Conservation (phyloP, 2,888 invertebrate species). For the Hypomecis punctinalis region DNA sequence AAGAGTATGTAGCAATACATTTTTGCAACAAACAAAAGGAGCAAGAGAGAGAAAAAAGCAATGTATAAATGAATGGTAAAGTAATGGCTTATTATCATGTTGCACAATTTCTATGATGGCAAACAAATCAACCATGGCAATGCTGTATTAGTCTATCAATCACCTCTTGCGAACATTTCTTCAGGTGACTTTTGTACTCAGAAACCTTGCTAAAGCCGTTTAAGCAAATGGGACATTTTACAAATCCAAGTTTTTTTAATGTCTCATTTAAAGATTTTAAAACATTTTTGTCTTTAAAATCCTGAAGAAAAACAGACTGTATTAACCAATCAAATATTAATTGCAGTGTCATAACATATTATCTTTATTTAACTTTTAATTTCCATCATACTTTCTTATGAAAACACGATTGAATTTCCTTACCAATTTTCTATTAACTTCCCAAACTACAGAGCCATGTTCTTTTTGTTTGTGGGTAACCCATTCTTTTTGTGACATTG, state of each 20-base stretch:
- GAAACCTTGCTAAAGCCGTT: slow-evolving; percentile 44
- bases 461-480: slow-evolving; percentile 51
- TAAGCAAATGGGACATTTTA: slow-evolving; percentile 58
- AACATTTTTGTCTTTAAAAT: slow-evolving; percentile 51
- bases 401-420: slow-evolving; percentile 35
- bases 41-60: neutral
- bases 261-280: slow-evolving; percentile 47
- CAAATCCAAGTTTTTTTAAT: slow-evolving; percentile 42
- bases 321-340: neutral
- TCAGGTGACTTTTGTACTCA: slow-evolving; percentile 52
- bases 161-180: slow-evolving; percentile 45
- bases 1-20: neutral
- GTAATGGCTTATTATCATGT: no score
- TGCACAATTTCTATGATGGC: no score
- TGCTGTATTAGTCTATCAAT: no score
- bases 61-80: no score
- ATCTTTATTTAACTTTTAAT: slow-evolving; percentile 25
- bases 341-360: slow-evolving; percentile 14
- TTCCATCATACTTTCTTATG: neutral
- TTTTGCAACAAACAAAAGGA: neutral
- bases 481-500: slow-evolving; percentile 54
- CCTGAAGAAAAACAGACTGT: slow-evolving; percentile 44
- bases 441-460: slow-evolving; percentile 61
- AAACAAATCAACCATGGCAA: no score
- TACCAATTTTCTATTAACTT: slow-evolving; percentile 53